Conservation (phyloP, 2,888 invertebrate species). For the Hemithea aestivaria region DNA sequence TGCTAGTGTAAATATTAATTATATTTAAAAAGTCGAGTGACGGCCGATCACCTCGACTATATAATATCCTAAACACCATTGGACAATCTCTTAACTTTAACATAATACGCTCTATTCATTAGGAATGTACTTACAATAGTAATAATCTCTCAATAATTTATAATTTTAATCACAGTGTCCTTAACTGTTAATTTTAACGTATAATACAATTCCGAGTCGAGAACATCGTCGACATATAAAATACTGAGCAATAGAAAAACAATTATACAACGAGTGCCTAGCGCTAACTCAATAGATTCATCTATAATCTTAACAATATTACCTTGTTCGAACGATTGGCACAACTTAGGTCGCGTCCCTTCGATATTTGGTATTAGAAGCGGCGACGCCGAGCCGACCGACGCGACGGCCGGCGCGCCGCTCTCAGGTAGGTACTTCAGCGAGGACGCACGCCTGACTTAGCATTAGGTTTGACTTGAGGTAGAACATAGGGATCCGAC, state of each 20-base stretch:
- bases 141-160: constrained; percentile 79
- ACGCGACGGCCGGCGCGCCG: constrained; percentile 22
- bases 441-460: constrained; percentile 64
- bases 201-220: constrained; percentile 73
- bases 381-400: constrained; percentile 27
- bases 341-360: constrained; percentile 65
- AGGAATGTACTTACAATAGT: constrained; percentile 77
- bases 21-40: constrained; percentile 3
- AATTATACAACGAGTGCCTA: constrained; percentile 66
- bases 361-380: constrained; percentile 65
- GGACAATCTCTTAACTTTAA: constrained; percentile 61
- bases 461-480: constrained; percentile 72
- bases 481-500: constrained; percentile 73
- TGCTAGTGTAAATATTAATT: constrained; percentile 29
- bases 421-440: constrained; percentile 16
- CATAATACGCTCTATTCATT: constrained; percentile 70
- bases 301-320: constrained; percentile 71
- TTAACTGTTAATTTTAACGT: constrained; percentile 77
- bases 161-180: constrained; percentile 79
- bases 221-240: constrained; percentile 66
- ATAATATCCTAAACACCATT: constrained; percentile 34
- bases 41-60: not conserved
- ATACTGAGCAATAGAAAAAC: constrained; percentile 77
- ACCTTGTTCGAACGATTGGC: constrained; percentile 74
- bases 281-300: constrained; percentile 66